Conservation (phyloP, 2,888 invertebrate genomes). For the Drosophila rellima region DNA sequence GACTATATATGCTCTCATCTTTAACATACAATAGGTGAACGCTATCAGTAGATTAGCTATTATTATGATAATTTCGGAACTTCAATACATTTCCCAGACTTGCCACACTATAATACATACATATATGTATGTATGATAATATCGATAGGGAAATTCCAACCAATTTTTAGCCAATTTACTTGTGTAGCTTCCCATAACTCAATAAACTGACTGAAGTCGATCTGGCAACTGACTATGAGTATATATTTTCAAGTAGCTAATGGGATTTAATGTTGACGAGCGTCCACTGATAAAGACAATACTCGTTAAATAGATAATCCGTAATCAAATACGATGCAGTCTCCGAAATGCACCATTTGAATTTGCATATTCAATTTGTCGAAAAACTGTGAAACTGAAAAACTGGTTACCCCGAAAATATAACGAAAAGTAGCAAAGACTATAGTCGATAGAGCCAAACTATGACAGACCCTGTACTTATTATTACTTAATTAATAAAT, state of each 20-base stretch:
- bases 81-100: constrained; percentile 35
- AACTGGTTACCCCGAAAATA: constrained; percentile 5
- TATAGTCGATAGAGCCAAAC: background rate
- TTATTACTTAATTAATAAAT: no score
- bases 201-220: background rate
- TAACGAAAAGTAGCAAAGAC: background rate
- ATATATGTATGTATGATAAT: background rate
- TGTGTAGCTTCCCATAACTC: constrained; percentile 23
- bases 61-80: constrained; percentile 17
- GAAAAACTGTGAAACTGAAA: constrained; percentile 10
- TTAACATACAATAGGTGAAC: constrained; percentile 2
- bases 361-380: constrained; percentile 24
- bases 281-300: constrained; percentile 18
- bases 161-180: constrained; percentile 1
- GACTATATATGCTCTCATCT: background rate
- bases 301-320: constrained; percentile 21
- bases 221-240: background rate
- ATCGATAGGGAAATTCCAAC: constrained; percentile 10
- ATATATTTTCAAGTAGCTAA: constrained; percentile 24
- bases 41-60: constrained; percentile 20
- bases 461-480: background rate
- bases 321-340: background rate
- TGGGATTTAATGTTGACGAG: constrained; percentile 9
- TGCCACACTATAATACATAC: constrained; percentile 2
- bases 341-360: constrained; percentile 5